Evolutionary conservation across 1,140 invertebrate species (phyloP).

Genomic region (Babylonia areolata): DNA sequence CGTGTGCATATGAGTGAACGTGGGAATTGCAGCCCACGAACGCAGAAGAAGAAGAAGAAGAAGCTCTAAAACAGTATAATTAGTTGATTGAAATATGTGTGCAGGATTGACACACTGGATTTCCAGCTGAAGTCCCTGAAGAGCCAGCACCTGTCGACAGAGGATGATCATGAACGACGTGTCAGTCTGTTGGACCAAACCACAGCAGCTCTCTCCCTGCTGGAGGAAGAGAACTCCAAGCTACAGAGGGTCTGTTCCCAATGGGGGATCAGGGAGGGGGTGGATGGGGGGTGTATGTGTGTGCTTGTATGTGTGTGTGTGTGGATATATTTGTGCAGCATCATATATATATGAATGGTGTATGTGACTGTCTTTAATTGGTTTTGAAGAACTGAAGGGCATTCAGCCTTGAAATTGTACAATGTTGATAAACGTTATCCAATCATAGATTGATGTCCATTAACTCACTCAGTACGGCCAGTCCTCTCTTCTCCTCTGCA

Average conservation of each 20-base stretch:
- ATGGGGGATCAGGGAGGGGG: no score
- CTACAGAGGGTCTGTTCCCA: conserved; percentile 62
- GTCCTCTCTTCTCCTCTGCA: no score
- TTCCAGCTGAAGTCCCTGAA: conserved; percentile 63
- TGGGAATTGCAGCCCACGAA: no score
- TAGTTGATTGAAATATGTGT: not conserved
- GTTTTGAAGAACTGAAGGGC: no score
- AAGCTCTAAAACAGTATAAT: no score
- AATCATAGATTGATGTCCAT: no score
- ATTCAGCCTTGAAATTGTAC: no score
- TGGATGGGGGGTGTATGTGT: not conserved
- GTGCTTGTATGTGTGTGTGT: conserved; percentile 16
- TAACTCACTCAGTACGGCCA: no score
- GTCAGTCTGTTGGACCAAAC: conserved; percentile 64
- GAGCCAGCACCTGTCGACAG: conserved; percentile 64
- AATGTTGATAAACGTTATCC: no score
- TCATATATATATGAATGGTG: not conserved
- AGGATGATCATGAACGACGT: conserved; percentile 63
- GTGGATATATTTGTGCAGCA: not conserved
- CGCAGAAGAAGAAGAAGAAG: no score
- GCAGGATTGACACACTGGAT: conserved; percentile 66
- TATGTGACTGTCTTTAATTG: not conserved
- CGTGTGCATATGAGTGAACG: no score
- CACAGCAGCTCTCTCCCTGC: conserved; percentile 59
- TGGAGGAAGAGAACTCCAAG: conserved; percentile 68